Conservation (phyloP, 1,140 invertebrate genomes). For the Euglossa dilemma region DNA sequence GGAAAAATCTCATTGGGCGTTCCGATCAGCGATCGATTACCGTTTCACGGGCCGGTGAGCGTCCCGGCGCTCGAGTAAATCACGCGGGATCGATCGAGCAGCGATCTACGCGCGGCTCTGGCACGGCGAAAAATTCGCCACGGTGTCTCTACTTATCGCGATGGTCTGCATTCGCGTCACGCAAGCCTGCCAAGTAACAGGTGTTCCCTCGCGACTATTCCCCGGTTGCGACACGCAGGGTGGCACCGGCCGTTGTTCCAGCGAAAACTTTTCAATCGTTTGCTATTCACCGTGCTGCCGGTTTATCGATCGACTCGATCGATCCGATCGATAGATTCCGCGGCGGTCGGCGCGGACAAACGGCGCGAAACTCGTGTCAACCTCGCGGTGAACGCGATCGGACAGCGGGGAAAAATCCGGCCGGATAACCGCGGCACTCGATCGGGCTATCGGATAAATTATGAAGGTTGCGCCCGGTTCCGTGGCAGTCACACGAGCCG, state of each 20-base stretch:
- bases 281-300: not conserved
- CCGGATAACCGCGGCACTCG: slow-evolving; percentile 22
- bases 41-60: slow-evolving; percentile 8
- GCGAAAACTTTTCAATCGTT: slow-evolving; percentile 46
- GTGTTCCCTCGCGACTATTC: slow-evolving; percentile 62
- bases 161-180: slow-evolving; percentile 54
- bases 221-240: slow-evolving; percentile 60
- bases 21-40: slow-evolving; percentile 13
- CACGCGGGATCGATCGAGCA: not conserved
- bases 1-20: not conserved
- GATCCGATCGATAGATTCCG: slow-evolving; percentile 9
- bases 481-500: slow-evolving; percentile 33
- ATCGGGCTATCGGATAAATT: slow-evolving; percentile 51
- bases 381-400: slow-evolving; percentile 16
- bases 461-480: slow-evolving; percentile 41
- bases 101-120: slow-evolving; percentile 4
- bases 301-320: slow-evolving; percentile 34
- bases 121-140: slow-evolving; percentile 30
- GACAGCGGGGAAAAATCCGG: slow-evolving; percentile 18
- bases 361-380: slow-evolving; percentile 32
- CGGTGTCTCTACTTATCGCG: slow-evolving; percentile 43
- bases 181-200: slow-evolving; percentile 53
- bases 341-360: slow-evolving; percentile 25
- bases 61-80: slow-evolving; percentile 25
- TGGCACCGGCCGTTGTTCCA: not conserved